Evolutionary conservation across 2,113 vertebrate species (phyloP).

Genomic region (Pluvialis apricaria): DNA sequence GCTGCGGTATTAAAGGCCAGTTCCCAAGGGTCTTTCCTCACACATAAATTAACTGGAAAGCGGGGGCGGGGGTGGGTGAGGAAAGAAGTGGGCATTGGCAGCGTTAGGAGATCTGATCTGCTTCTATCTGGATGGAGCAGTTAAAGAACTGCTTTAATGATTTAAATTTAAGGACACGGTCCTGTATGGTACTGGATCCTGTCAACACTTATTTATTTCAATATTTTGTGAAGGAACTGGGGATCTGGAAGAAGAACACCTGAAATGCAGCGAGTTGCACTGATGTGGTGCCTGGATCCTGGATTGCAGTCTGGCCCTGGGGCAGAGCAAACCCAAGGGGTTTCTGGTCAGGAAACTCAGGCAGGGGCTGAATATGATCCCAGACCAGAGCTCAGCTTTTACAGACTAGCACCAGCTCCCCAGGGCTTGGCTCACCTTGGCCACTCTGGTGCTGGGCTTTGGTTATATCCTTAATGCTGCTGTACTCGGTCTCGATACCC

Average conservation of each 20-base stretch:
- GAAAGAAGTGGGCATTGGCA: background rate
- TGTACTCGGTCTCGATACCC: background rate
- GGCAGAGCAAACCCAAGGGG: background rate
- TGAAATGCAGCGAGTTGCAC: background rate
- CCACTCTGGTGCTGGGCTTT: background rate
- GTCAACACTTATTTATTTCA: background rate
- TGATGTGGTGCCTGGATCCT: background rate
- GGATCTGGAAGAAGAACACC: background rate
- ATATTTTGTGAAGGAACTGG: background rate
- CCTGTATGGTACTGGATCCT: background rate
- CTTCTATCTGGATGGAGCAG: background rate
- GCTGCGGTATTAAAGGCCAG: background rate
- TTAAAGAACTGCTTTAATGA: background rate
- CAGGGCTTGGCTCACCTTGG: background rate
- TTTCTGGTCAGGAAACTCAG: background rate
- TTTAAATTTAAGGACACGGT: background rate
- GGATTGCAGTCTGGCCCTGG: background rate
- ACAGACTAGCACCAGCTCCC: background rate
- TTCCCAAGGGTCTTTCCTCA: background rate
- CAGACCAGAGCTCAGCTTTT: background rate
- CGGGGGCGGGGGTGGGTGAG: background rate
- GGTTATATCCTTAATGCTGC: background rate
- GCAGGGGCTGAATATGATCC: background rate
- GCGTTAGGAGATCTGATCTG: background rate
- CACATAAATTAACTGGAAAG: constrained; percentile 26